Percentiles rank a stretch among this genome's conserved stretches.
phyloP scores from a whole-genome alignment of 2,888 invertebrate genomes.

The Rhamnusium bicolor region DNA sequence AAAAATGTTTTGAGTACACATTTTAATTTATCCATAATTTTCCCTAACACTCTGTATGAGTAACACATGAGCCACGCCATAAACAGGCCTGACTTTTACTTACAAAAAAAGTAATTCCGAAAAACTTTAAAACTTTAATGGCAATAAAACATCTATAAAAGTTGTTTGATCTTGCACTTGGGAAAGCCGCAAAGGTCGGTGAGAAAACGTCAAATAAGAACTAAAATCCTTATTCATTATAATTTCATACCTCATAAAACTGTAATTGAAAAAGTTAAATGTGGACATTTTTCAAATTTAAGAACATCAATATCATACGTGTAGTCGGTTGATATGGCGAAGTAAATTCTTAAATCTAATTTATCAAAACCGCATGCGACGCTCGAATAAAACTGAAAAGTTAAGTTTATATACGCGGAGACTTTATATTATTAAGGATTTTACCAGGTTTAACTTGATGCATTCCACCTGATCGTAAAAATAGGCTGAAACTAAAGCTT shows the following conservation, averaged over 20 bases:
- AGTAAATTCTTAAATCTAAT: conserved; percentile 26
- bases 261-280: conserved; percentile 50
- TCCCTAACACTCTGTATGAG: too few species aligned
- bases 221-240: conserved; percentile 46
- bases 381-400: conserved; percentile 8
- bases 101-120: not conserved
- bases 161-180: conserved; percentile 42
- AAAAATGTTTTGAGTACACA: too few species aligned
- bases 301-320: conserved; percentile 27
- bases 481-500: too few species aligned
- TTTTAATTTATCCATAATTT: too few species aligned
- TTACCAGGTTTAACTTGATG: not conserved
- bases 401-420: not conserved
- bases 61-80: not conserved
- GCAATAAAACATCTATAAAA: conserved; percentile 39
- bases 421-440: not conserved
- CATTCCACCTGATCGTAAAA: not conserved
- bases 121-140: not conserved
- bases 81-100: not conserved
- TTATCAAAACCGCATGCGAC: conserved; percentile 10
- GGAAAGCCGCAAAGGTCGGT: conserved; percentile 29
- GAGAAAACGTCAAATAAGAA: conserved; percentile 31
- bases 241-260: conserved; percentile 51
- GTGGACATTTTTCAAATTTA: conserved; percentile 31
- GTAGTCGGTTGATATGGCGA: conserved; percentile 4